Conservation (phyloP, 2,888 invertebrate species). For the Acleris holmiana region DNA sequence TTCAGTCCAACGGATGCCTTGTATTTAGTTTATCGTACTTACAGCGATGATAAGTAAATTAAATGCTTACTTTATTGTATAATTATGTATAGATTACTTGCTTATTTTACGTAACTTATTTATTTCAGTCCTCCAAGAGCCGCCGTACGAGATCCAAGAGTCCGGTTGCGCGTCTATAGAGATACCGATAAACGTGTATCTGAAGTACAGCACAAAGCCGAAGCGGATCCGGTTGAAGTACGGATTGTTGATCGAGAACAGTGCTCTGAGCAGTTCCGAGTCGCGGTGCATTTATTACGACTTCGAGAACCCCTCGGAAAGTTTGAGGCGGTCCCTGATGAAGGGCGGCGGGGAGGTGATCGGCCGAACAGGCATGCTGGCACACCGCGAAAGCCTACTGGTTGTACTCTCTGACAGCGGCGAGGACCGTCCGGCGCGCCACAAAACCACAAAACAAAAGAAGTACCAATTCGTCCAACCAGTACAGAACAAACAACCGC, state of each 20-base stretch:
- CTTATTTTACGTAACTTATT: constrained; percentile 43
- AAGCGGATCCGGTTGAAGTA: constrained; percentile 74
- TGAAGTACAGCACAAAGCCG: constrained; percentile 73
- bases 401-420: constrained; percentile 60
- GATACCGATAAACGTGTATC: constrained; percentile 78
- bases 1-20: constrained; percentile 2
- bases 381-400: constrained; percentile 46
- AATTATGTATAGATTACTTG: constrained; percentile 42
- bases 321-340: constrained; percentile 69
- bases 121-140: constrained; percentile 77
- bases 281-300: constrained; percentile 75
- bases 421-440: constrained; percentile 47
- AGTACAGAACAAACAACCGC: constrained; percentile 57
- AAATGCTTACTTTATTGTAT: neutral
- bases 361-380: constrained; percentile 48
- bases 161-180: constrained; percentile 77
- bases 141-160: constrained; percentile 81
- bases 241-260: constrained; percentile 73
- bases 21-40: neutral
- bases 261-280: constrained; percentile 65
- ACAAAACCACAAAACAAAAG: constrained; percentile 49
- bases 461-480: constrained; percentile 70
- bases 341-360: constrained; percentile 72
- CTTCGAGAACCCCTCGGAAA: constrained; percentile 70
- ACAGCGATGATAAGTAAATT: neutral